Percentiles rank a stretch among this genome's conserved stretches.
Conservation (phyloP, 1,140 invertebrate genomes). For the Heliothis virescens region DNA sequence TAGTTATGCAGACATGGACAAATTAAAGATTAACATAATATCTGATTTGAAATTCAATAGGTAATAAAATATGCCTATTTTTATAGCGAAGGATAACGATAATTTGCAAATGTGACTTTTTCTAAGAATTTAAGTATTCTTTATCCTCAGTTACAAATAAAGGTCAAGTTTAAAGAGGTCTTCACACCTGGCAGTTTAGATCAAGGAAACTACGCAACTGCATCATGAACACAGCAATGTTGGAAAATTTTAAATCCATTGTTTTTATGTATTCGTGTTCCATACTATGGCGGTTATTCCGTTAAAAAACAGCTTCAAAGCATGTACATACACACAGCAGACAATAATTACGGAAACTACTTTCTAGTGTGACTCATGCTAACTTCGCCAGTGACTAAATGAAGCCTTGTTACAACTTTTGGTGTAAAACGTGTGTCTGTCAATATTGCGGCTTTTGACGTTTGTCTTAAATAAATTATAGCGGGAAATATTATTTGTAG, state of each 20-base stretch:
- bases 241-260: conserved; percentile 20
- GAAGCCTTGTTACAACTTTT: conserved; percentile 31
- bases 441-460: not conserved
- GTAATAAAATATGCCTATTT: too few relatives aligned
- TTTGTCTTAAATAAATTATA: conserved; percentile 1
- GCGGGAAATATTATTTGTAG: conserved; percentile 22
- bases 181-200: too few relatives aligned
- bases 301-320: conserved; percentile 26
- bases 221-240: conserved; percentile 20
- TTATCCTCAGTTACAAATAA: not conserved
- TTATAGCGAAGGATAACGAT: too few relatives aligned
- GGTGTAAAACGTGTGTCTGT: not conserved
- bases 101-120: not conserved
- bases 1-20: conserved; percentile 2
- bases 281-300: conserved; percentile 16
- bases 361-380: conserved; percentile 44
- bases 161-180: too few relatives aligned
- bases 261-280: conserved; percentile 17
- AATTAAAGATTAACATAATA: not conserved
- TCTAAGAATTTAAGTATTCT: not conserved
- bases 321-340: conserved; percentile 25
- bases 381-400: conserved; percentile 38
- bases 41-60: not conserved
- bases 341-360: conserved; percentile 46
- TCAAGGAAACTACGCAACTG: not conserved